Evolutionary conservation across 2,113 vertebrate species (phyloP), one percentile per base, ranked within the genome.

Genomic region (Neomonachus schauinslandi): DNA sequence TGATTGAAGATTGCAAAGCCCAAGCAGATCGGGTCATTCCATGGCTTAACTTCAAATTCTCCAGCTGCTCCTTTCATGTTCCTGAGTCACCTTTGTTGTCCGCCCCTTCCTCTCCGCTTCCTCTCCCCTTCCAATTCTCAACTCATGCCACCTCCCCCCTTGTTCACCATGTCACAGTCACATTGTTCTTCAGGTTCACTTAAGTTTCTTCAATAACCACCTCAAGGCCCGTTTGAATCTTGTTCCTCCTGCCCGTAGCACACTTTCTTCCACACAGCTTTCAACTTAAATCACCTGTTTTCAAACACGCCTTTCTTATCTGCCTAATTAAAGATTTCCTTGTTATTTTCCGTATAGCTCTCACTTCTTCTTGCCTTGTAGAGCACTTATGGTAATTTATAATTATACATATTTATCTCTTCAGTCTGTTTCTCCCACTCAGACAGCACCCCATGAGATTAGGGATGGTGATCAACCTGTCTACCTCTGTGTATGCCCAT

Each of bases 81-180:
- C 71, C 77, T 85, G 39, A 7, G 13, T n/a, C 82, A 67, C 85
- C 55, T 26, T 28, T 69, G 74, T 26, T 59, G 33, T 21, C 61
- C 36, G 55, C 74, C 49, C 59, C 63, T 95, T 49, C 57, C 61
- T 59, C 15, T 81, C 79, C 72, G 89, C 79, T 86, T 33, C n/a
- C 61, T 59, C 15, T 81, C 79, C 72, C 94, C 79, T 86, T 33
- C n/a, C 61, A 42, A 0, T 90, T 94, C 55, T 76, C 83, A 39
- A 57, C 55, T 42, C 22, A 26, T 1, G 74, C 42, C 76, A 49
- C 65, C 13, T 12, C 61, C 12, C 7, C 42, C 31, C 69, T 59
- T 59, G 12, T 19, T 81, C 18, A 12, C 19, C 55, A 51, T 0
- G 7, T 24, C 39, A 19, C 0, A 0, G 5, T 24, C 3, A 7